Evolutionary conservation across 2,113 vertebrate genomes (phyloP), one percentile per base, ranked within the genome.

Genomic region (Xyrauchen texanus): DNA sequence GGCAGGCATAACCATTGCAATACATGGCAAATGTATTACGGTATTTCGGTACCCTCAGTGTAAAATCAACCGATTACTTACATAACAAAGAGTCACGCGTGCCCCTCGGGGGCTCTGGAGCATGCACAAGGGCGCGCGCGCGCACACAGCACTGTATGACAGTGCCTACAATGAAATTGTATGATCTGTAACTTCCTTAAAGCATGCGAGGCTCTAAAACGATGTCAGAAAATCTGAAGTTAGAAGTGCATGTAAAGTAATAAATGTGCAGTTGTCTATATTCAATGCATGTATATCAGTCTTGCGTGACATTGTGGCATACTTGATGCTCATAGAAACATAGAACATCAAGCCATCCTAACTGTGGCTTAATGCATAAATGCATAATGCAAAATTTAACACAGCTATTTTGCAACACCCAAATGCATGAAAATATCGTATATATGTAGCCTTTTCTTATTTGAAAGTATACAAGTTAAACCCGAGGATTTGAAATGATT

Each of bases 51-150:
- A 8, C 34, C 13, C 51, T 69, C 53, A 13, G 5, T 55, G 12
- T 42, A 34, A 5, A 12, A 57, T 58, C 55, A 15, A 6, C 13
- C 11, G 10, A 15, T 57, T 45, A 60, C 60, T 58, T 11, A 4
- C 58, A 63, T 51, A 75, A 75, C 72, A 61, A 73, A 73, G 16
- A 46, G n/a, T 8, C 58, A 63, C 15, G 46, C 2, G 0, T 58
- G 12, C 7, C 21, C 21, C 21, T 34, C 9, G 11, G 11, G 8
- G n/a, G 7, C 64, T 11, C 42, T 6, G 9, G 11, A 8, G 9
- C n/a, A n/a, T n/a, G n/a, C n/a, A n/a, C n/a, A 5, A 12, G 12
- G 15, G 55, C 55, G 6, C 13, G n/a, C 51, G 10, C 12, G n/a
- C 12, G n/a, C 10, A 4, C 46, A 49, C 4, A 3, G 12, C 12